phyloP scores from a whole-genome alignment of 2,113 vertebrate species.

The Nibea coibor region DNA sequence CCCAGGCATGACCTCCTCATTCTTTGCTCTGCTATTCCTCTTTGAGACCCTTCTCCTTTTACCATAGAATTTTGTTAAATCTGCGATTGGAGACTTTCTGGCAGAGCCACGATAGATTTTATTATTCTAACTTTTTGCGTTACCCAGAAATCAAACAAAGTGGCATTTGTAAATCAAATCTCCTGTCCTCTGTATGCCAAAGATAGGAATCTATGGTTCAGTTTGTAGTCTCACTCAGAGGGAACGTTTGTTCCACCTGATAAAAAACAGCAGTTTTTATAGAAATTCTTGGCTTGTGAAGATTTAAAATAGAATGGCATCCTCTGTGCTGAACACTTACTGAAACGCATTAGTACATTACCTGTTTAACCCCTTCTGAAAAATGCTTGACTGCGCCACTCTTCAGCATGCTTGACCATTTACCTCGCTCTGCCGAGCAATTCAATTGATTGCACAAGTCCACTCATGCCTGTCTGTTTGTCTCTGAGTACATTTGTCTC shows the following conservation, averaged over 20 bases:
- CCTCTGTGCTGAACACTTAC: neutral
- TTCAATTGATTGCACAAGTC: slow-evolving; percentile 53
- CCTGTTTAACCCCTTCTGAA: slow-evolving; percentile 33
- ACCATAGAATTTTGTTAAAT: neutral
- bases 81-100: neutral
- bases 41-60: neutral
- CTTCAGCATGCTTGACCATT: slow-evolving; percentile 52
- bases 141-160: neutral
- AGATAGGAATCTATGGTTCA: neutral
- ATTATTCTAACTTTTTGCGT: neutral
- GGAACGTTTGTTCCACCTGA: slow-evolving; percentile 1
- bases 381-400: slow-evolving; percentile 38
- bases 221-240: neutral
- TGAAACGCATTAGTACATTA: slow-evolving; percentile 39
- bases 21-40: neutral
- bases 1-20: neutral
- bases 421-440: slow-evolving; percentile 8
- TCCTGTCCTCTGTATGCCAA: neutral
- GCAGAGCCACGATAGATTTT: neutral
- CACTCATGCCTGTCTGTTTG: slow-evolving; percentile 4
- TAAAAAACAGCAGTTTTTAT: neutral
- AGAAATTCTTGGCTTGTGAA: slow-evolving; percentile 18
- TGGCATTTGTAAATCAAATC: neutral
- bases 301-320: slow-evolving; percentile 7
- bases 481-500: neutral